Base-by-base conservation (phyloP, 2,113 vertebrate genomes). In the Albula goreensis region DNA sequence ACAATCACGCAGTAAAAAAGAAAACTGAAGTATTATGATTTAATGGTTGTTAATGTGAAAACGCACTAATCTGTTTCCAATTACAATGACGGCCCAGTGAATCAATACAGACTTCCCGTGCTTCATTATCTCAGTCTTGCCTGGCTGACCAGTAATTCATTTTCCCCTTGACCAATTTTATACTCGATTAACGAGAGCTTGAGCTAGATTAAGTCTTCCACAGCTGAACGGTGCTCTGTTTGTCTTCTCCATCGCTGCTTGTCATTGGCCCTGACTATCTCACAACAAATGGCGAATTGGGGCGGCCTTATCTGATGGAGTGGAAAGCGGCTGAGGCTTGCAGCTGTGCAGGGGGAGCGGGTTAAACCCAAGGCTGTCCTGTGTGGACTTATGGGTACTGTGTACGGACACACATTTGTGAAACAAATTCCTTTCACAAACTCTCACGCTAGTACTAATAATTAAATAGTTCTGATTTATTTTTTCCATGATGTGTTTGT, bases 261-360 rank as follows among this genome's bases (percentile, higher is more conserved):
- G 31, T 82, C 77, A 66, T 77, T 60, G 63, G 77, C 86, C 66
- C 50, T 81, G 86, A 86, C 81, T 85, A 78, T 89, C 80, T 86
- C 82, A 78, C 22, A 83, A 63, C 86, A 85, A 83, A 82, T 83
- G 51, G 60, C 87, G 81, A 78, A 81, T 82, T 91, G 88, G 85
- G 82, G 84, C 85, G 17, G 56, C 22, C 52, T 79, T 83, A 88
- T 88, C 81, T 22, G 81, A 66, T 53, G 52, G 41, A 8, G 25
- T 22, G n/a, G 22, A 15, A 56, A 82, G 80, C 50, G 70, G 12
- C 17, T 15, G 15, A 52, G 78, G 56, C 6, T 12, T 12, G 31
- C 50, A 25, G 60, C 19, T 17, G 19, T 70, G 5, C 70, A 2
- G 70, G 25, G 15, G 50, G 48, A 50, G 25, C 7, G 4, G 79